Conservation (phyloP, 2,888 invertebrate species). For the Thecophora atra region DNA sequence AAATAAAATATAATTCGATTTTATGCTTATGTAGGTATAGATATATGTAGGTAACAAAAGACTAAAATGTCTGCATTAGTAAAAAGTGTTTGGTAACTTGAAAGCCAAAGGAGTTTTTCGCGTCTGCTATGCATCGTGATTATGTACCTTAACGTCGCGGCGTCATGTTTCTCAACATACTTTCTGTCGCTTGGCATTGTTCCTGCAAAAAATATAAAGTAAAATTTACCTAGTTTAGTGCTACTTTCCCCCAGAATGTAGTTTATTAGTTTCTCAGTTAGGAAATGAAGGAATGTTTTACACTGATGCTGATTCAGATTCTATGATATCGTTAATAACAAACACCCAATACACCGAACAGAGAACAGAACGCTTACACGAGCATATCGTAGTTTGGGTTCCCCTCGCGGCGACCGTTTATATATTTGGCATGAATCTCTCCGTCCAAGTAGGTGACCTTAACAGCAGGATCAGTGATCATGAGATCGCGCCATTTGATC, state of each 20-base stretch:
- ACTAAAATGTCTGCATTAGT: background rate
- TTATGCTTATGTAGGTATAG: background rate
- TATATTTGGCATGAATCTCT: slow-evolving; percentile 78
- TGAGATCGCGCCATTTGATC: slow-evolving; percentile 75
- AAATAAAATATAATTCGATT: background rate
- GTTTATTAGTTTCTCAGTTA: slow-evolving; percentile 30
- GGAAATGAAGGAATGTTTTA: background rate
- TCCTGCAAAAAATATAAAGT: slow-evolving; percentile 48
- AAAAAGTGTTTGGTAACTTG: too few relatives aligned
- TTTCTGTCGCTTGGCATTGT: slow-evolving; percentile 48
- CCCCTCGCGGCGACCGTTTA: slow-evolving; percentile 73
- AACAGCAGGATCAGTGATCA: slow-evolving; percentile 77
- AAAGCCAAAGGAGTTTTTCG: too few relatives aligned
- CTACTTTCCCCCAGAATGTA: background rate
- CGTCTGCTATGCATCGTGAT: slow-evolving; percentile 25
- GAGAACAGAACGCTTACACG: slow-evolving; percentile 57
- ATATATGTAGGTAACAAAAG: background rate
- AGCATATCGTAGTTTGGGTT: slow-evolving; percentile 76
- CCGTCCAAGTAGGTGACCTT: slow-evolving; percentile 73
- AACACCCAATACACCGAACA: slow-evolving; percentile 24
- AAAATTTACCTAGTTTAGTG: slow-evolving; percentile 21
- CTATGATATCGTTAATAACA: slow-evolving; percentile 10
- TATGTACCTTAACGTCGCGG: slow-evolving; percentile 5
- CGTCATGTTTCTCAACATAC: slow-evolving; percentile 42
- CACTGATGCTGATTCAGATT: slow-evolving; percentile 25